These are phyloP conservation scores for Heliothis virescens DNA, from an alignment of 1,140 invertebrate species.

Conservation along the genomic window DNA sequence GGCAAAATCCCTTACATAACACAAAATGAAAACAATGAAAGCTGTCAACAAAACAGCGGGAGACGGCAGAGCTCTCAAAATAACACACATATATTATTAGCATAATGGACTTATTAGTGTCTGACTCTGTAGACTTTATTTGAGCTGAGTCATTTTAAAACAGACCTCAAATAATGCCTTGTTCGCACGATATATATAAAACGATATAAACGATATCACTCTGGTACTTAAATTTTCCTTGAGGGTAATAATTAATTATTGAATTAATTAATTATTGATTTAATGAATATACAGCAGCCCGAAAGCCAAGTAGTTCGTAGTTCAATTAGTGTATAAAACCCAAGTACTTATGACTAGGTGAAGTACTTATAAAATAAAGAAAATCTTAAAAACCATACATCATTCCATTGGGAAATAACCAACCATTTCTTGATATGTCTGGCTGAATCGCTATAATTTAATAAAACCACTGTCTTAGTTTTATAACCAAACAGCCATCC, in stretches of 20 bases:
- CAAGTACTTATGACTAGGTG: no score
- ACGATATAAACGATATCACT: no score
- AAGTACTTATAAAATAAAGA: no score
- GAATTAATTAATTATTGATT: no score
- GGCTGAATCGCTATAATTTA: not conserved
- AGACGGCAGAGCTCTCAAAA: conserved; percentile 3
- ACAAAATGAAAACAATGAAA: conserved; percentile 15
- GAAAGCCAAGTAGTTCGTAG: no score
- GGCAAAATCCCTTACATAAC: not conserved
- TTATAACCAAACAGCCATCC: conserved; percentile 27
- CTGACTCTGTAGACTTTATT: conserved; percentile 9
- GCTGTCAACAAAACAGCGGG: conserved; percentile 34
- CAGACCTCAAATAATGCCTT: not conserved
- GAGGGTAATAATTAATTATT: no score
- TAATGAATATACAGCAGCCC: no score
- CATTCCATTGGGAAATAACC: not conserved
- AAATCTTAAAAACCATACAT: no score
- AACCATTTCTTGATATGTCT: not conserved
- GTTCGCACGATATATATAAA: not conserved
- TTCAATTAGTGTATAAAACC: no score
- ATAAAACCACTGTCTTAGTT: not conserved
- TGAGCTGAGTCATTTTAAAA: not conserved
- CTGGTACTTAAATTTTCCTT: no score
- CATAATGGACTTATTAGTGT: conserved; percentile 41
- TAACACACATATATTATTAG: conserved; percentile 7